A percentile compares a stretch with the other conserved stretches of the same genome.
phyloP scores from a whole-genome alignment of 1,140 invertebrate genomes.

The Hyposmocoma kahamanoa region DNA sequence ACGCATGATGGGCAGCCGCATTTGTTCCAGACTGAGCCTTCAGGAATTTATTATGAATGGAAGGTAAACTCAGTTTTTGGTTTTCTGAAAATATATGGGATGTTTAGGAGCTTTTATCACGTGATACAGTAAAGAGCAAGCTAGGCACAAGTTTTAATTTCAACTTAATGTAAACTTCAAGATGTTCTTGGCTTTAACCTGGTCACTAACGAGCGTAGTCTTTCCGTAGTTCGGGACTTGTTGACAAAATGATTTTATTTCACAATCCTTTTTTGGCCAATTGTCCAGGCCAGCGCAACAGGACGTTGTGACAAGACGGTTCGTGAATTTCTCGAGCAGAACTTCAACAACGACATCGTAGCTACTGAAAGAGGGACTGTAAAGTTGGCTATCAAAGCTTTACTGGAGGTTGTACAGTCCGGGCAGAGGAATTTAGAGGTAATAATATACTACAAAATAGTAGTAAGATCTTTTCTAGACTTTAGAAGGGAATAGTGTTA shows the following conservation, averaged over 20 bases:
- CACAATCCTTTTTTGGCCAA: background rate
- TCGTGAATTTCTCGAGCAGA: slow-evolving; percentile 97
- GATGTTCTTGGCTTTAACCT: too few species aligned
- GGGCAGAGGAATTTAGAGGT: slow-evolving; percentile 31
- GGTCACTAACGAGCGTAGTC: too few species aligned
- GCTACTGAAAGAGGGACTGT: slow-evolving; percentile 88
- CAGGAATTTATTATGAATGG: slow-evolving; percentile 98
- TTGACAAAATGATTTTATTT: too few species aligned
- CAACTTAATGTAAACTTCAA: too few species aligned
- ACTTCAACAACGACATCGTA: slow-evolving; percentile 89
- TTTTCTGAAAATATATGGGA: too few species aligned
- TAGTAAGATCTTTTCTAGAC: too few species aligned
- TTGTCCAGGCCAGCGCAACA: slow-evolving; percentile 87
- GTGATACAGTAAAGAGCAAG: too few species aligned
- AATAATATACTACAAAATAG: too few species aligned
- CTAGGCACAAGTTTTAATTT: too few species aligned
- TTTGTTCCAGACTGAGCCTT: slow-evolving; percentile 98
- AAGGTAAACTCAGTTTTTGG: slow-evolving; percentile 70
- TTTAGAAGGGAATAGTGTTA: too few species aligned
- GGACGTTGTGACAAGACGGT: slow-evolving; percentile 97
- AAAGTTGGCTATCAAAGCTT: slow-evolving; percentile 56
- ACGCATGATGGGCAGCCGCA: slow-evolving; percentile 92
- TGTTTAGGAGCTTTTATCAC: too few species aligned
- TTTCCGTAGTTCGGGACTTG: too few species aligned
- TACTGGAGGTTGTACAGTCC: slow-evolving; percentile 24